Percentiles rank a stretch among this genome's conserved stretches.
Conservation (phyloP, 2,888 invertebrate genomes). For the Sylvicola cinctus region DNA sequence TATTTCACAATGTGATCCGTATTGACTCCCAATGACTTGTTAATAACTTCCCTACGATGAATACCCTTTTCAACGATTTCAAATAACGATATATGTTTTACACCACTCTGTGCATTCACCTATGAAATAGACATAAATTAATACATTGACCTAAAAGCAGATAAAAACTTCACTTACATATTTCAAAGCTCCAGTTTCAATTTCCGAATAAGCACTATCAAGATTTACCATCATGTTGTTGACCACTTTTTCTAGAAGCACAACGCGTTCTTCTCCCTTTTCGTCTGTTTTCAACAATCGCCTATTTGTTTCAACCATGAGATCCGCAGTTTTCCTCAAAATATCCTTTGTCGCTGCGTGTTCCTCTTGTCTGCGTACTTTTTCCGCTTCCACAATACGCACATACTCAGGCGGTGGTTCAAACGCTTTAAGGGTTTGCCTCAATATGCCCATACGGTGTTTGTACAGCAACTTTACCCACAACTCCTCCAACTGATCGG, state of each 20-base stretch:
- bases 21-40: constrained; percentile 19
- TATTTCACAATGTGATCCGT: constrained; percentile 12
- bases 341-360: constrained; percentile 14
- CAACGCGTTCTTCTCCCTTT: constrained; percentile 19
- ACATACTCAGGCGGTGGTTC: constrained; percentile 32
- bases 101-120: not conserved
- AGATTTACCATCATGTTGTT: constrained; percentile 5
- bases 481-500: constrained; percentile 27
- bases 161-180: too few relatives aligned
- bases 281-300: constrained; percentile 26
- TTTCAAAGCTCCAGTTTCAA: not conserved
- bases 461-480: constrained; percentile 43
- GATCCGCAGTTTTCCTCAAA: constrained; percentile 13
- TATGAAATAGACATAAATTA: not conserved
- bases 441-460: constrained; percentile 29
- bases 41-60: constrained; percentile 17
- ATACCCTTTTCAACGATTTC: constrained; percentile 19
- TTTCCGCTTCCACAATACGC: constrained; percentile 42
- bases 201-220: not conserved
- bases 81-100: constrained; percentile 13
- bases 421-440: constrained; percentile 20
- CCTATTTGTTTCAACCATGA: constrained; percentile 17
- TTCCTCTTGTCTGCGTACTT: constrained; percentile 26
- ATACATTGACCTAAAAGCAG: not conserved
- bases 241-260: constrained; percentile 11